Evolutionary conservation across 2,113 vertebrate genomes (phyloP), one percentile per base, ranked within the genome.

Genomic region (Strix aluco): DNA sequence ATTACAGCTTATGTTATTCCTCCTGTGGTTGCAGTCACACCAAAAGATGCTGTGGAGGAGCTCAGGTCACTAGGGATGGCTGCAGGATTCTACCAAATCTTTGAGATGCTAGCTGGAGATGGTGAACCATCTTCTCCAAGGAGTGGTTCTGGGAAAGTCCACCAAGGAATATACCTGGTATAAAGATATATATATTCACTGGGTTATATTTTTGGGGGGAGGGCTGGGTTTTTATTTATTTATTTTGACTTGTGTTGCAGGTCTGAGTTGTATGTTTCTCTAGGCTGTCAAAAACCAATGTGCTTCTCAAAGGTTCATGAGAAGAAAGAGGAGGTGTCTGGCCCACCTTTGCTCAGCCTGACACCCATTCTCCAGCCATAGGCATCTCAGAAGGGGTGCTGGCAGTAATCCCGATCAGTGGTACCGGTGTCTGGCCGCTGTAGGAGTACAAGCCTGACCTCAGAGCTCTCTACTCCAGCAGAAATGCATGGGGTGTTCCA

Each of bases 141-240:
- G 15, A 52, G 26, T 36, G 62, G 3, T 55, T 91, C 55, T 74
- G 65, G 22, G 30, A 11, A 13, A 61, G 40, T 65, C 49, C 22
- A 11, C n/a, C 11, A 46, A 26, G 32, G 25, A 65, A 36, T 40
- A 38, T 12, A 29, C 3, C 15, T 74, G 9, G 11, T 66, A 15
- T 71, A 29, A 61, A 38, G 4, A 3, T 6, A n/a, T 3, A 49
- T 4, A 14, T 38, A 34, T 42, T 62, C 16, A 34, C 11, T 13
- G 11, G 21, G 1, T 66, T 57, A 47, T 46, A 46, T 58, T 49
- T 11, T 1, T 0, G 8, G 11, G 14, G 21, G 15, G 8, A 29
- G n/a, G 29, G 13, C 22, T 61, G 34, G 23, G 6, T 47, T 55
- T 70, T 81, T 32, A 32, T n/a, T n/a, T n/a, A 6, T 61, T 86